A percentile compares a stretch with the other conserved stretches of the same genome.
These are phyloP conservation scores for Lycopodina hypogea DNA, from an alignment of 37 sponge, comb jelly and placozoan species.

Conservation along the genomic window DNA sequence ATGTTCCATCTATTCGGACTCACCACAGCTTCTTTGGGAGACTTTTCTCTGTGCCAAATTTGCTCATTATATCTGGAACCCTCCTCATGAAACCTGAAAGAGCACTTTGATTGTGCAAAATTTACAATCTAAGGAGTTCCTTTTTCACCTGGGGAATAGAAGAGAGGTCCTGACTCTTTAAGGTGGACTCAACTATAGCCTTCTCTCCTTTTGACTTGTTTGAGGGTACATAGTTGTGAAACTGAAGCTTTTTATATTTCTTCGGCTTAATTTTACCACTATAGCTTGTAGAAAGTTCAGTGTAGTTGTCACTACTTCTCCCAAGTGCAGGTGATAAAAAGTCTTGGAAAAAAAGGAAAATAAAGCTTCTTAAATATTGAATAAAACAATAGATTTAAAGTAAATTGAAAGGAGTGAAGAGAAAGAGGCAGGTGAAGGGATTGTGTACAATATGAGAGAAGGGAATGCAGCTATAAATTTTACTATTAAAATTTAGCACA, in stretches of 20 bases:
- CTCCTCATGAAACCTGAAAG: constrained; percentile 69
- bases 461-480: no score
- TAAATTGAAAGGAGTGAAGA: no score
- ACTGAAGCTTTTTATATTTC: constrained; percentile 60
- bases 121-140: constrained; percentile 78
- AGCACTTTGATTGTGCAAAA: constrained; percentile 75
- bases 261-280: constrained; percentile 44
- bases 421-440: no score
- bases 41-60: constrained; percentile 1
- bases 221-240: constrained; percentile 76
- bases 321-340: no score
- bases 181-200: constrained; percentile 32
- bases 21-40: constrained; percentile 54
- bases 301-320: not conserved
- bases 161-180: constrained; percentile 57
- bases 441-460: no score
- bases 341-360: no score
- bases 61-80: constrained; percentile 61
- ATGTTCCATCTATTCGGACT: constrained; percentile 43
- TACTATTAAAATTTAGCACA: no score
- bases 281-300: constrained; percentile 41
- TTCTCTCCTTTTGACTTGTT: constrained; percentile 58
- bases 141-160: constrained; percentile 79
- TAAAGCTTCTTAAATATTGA: no score
- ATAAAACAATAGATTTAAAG: no score